A percentile compares a stretch with the other conserved stretches of the same genome.
Evolutionary conservation across 2,113 vertebrate genomes (phyloP).

Genomic region (Siniperca knerii): DNA sequence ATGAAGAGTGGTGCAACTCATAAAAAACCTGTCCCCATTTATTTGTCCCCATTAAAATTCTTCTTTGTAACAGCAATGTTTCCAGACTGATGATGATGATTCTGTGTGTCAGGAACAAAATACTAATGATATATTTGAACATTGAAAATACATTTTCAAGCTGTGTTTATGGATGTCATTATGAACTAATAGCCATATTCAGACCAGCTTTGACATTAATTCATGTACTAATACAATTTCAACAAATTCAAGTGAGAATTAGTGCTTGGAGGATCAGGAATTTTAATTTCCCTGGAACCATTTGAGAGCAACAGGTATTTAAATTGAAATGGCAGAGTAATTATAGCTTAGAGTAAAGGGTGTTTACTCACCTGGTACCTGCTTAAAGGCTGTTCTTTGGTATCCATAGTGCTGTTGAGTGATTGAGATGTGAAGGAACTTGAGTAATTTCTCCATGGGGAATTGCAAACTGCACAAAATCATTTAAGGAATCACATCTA

Average conservation of each 20-base stretch:
- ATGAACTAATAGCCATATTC: not conserved
- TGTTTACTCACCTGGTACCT: constrained; percentile 46
- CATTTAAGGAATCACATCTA: not conserved
- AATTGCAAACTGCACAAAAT: not conserved
- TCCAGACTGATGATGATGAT: not conserved
- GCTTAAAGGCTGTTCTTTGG: constrained; percentile 17
- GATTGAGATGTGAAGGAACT: not conserved
- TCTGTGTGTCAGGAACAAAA: not conserved
- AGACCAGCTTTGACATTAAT: constrained; percentile 2
- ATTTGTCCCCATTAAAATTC: not conserved
- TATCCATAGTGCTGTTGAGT: not conserved
- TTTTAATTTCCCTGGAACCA: constrained; percentile 57
- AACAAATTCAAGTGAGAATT: not conserved
- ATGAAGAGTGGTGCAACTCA: constrained; percentile 8
- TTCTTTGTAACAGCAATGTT: not conserved
- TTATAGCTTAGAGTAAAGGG: constrained; percentile 53
- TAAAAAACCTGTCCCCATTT: not conserved
- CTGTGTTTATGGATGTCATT: not conserved
- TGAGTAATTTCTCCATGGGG: not conserved
- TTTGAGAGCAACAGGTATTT: constrained; percentile 38
- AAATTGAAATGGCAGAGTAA: constrained; percentile 63
- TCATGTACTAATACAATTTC: not conserved
- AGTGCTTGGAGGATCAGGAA: constrained; percentile 29
- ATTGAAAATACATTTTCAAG: not conserved
- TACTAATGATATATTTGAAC: not conserved